A percentile compares a stretch with the other conserved stretches of the same genome.
Evolutionary conservation across 2,797 vertebrate species (phyloP).

Genomic region (Mergus octosetaceus): DNA sequence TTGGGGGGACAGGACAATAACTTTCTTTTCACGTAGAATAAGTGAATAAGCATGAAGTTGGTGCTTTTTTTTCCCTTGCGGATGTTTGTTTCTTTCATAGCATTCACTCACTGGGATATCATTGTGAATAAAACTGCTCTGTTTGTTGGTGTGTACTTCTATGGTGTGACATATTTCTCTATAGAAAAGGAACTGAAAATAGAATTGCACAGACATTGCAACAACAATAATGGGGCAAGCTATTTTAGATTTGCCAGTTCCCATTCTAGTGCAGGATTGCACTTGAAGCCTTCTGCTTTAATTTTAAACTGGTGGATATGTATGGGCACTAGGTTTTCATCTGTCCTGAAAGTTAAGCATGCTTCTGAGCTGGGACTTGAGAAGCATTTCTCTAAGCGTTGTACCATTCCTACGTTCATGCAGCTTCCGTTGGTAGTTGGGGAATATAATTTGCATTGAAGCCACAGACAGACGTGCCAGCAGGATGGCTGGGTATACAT

Average conservation of each 20-base stretch:
- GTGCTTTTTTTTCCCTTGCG: not conserved
- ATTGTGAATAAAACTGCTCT: not conserved
- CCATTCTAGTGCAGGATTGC: not conserved
- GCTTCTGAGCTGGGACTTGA: not conserved
- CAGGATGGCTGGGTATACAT: not conserved
- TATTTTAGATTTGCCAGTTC: constrained; percentile 31
- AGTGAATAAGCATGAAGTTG: not conserved
- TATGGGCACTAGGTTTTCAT: not conserved
- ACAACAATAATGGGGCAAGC: not conserved
- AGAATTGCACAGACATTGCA: constrained; percentile 24
- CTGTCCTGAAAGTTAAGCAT: not conserved
- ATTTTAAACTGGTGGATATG: not conserved
- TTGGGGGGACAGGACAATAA: not conserved
- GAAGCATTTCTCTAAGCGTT: not conserved
- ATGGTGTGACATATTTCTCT: not conserved
- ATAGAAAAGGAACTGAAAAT: constrained; percentile 39
- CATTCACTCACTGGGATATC: not conserved
- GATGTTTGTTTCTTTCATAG: constrained; percentile 18
- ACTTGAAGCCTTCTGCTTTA: not conserved
- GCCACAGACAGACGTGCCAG: not conserved
- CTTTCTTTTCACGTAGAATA: not conserved
- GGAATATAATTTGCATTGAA: not conserved
- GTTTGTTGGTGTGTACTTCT: not conserved
- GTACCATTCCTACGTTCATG: not conserved
- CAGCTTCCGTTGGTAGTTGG: not conserved